Percentiles rank a stretch among this genome's conserved stretches.
These are phyloP conservation scores for Seladonia tumulorum DNA, from an alignment of 2,888 invertebrate species.

Conservation along the genomic window DNA sequence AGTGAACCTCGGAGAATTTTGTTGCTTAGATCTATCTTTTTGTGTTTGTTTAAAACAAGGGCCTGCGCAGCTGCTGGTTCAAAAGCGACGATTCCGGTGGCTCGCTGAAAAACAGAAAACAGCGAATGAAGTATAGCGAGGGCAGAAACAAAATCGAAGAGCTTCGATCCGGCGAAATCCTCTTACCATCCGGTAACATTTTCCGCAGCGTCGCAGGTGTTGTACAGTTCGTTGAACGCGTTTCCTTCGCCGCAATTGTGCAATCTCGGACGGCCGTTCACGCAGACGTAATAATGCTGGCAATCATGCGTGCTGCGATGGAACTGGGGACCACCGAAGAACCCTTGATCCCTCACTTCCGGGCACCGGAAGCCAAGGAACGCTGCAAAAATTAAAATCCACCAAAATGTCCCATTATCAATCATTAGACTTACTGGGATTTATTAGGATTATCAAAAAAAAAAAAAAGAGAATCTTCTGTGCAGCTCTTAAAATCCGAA, in stretches of 20 bases:
- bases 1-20: not conserved
- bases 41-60: constrained; percentile 22
- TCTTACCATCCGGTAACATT: constrained; percentile 89
- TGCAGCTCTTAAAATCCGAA: no score
- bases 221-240: constrained; percentile 91
- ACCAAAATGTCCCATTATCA: not conserved
- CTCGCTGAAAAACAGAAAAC: constrained; percentile 28
- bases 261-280: constrained; percentile 89
- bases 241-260: constrained; percentile 91
- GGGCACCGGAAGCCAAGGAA: constrained; percentile 93
- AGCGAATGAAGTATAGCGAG: not conserved
- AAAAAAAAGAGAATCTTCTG: no score
- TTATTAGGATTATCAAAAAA: no score
- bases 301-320: constrained; percentile 88
- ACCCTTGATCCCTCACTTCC: constrained; percentile 83
- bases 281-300: constrained; percentile 92
- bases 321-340: constrained; percentile 84
- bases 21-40: not conserved
- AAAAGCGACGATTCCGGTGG: constrained; percentile 21
- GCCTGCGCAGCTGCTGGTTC: not conserved
- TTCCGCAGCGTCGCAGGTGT: constrained; percentile 91
- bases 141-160: not conserved
- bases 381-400: constrained; percentile 83
- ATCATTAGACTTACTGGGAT: no score
- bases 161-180: not conserved